Conservation (phyloP, 2,113 vertebrate genomes). For the Bubo scandiacus region DNA sequence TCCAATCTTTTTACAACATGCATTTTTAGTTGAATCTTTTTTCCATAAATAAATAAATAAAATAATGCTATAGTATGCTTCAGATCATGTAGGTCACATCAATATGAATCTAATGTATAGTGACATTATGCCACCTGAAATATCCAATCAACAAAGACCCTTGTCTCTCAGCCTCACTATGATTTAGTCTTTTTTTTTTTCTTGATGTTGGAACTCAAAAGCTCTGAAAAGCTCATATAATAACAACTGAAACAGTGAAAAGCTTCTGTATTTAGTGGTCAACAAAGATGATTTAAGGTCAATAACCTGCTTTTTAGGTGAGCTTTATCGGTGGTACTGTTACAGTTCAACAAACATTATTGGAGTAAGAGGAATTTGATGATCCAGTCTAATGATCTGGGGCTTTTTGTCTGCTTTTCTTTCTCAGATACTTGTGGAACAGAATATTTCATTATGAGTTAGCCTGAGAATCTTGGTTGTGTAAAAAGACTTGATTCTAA, state of each 20-base stretch:
- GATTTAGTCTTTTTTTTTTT: background rate
- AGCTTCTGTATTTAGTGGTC: background rate
- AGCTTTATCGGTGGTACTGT: background rate
- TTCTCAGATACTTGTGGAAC: background rate
- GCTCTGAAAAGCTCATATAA: background rate
- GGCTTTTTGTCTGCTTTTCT: background rate
- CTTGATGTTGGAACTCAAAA: background rate
- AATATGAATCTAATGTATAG: constrained; percentile 32
- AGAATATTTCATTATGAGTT: background rate
- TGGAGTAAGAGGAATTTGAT: background rate
- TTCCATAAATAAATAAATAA: background rate
- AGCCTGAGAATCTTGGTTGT: background rate
- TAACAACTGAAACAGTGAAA: background rate
- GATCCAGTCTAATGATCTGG: background rate
- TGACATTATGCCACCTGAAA: constrained; percentile 68
- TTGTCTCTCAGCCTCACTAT: constrained; percentile 55
- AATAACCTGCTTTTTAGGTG: background rate
- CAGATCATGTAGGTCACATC: background rate
- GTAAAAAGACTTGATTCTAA: background rate
- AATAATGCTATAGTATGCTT: background rate
- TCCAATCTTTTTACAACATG: background rate
- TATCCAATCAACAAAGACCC: constrained; percentile 35
- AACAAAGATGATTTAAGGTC: background rate
- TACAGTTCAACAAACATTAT: background rate
- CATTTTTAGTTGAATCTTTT: background rate